A percentile compares a stretch with the other conserved stretches of the same genome.
These are phyloP conservation scores for Lepidothrix coronata DNA, from an alignment of 2,113 vertebrate species.

Conservation along the genomic window DNA sequence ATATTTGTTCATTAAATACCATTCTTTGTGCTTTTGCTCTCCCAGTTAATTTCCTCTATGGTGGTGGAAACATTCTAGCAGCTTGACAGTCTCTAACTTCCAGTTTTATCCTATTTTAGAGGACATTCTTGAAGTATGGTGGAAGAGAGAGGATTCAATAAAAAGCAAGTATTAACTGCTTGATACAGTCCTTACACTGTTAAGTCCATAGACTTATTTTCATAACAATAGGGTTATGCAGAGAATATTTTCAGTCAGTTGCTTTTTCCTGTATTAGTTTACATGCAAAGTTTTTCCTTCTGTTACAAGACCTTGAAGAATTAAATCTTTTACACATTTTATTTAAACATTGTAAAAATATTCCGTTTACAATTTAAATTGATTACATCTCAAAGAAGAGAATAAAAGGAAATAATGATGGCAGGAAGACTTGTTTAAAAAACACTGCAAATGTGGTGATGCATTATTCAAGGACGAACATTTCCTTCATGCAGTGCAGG, in stretches of 20 bases:
- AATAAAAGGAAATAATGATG: conserved; percentile 1
- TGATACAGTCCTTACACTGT: background rate
- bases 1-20: background rate
- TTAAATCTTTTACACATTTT: background rate
- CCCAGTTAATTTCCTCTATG: background rate
- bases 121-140: background rate
- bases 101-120: background rate
- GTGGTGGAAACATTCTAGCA: background rate
- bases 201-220: background rate
- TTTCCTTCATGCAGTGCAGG: background rate
- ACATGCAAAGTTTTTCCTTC: background rate
- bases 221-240: background rate
- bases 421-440: background rate
- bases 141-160: background rate
- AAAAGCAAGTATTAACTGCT: background rate
- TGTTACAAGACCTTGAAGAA: background rate
- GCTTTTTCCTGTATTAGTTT: background rate
- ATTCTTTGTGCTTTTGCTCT: background rate
- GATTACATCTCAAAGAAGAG: background rate
- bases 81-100: background rate
- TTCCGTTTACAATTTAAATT: conserved; percentile 8
- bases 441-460: background rate
- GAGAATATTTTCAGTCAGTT: background rate
- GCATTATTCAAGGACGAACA: conserved; percentile 13
- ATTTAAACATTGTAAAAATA: background rate